Base-by-base conservation (phyloP, 2,888 invertebrate species). In the Lypha dubia region DNA sequence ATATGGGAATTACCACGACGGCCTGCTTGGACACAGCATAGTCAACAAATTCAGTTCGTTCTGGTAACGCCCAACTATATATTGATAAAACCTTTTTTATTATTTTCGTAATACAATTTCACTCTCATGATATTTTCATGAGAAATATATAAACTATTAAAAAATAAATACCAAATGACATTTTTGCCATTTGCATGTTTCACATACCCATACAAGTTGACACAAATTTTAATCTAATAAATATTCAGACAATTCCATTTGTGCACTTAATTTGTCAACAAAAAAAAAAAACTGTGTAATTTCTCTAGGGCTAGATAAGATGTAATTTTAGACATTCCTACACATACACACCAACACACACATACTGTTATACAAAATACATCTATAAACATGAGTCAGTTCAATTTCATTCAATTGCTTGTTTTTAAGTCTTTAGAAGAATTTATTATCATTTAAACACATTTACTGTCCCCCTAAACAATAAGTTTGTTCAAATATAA, bases 191-290 rank as follows among this genome's bases (percentile, higher is more conserved):
- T 51, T 68, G 9, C n/a, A 38, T n/a, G 38, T 51, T 32, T n/a
- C n/a, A n/a, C n/a, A 8, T 20, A 32, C 9, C 9, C n/a, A 63
- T 63, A 28, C 20, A 46, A 65, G n/a, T 20, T 65, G 32, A 17
- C 28, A 49, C 20, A 20, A n/a, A 65, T 51, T 35, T 68, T 15
- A 22, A n/a, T 49, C 35, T 15, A 51, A 51, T 13, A 51, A 68
- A 51, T 51, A 58, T 70, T n/a, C 15, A 44, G 44, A 56, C 6
- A 70, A 67, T 28, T 4, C 20, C 32, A 15, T 11, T 28, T 58
- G 44, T 71, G 28, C 44, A 20, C 28, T 58, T 58, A 71, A 58
- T 58, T 71, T 58, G 32, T 44, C 32, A 56, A 56, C 24, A 38
- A 56, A 24, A 71, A 41, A 53, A 38, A 1, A 22, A 46, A 44